Conservation (phyloP, 2,113 vertebrate species). For the Phylloscopus trochilus region DNA sequence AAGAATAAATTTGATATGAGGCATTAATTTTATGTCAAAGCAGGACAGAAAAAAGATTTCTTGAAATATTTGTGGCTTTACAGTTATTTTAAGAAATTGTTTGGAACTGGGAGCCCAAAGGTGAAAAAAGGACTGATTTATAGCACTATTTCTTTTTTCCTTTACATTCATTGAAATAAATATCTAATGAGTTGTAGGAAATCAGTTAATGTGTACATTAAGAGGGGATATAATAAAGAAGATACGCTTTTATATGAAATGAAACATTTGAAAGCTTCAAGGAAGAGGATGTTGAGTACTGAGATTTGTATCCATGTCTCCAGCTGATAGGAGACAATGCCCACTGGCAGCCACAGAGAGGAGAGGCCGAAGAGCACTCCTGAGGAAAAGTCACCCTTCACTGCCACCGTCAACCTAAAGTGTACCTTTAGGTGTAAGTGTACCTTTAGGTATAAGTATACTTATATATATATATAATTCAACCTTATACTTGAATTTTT, state of each 20-base stretch:
- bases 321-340: background rate
- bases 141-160: background rate
- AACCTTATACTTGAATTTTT: background rate
- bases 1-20: background rate
- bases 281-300: background rate
- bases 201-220: fast-evolving
- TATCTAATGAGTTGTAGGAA: background rate
- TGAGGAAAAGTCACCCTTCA: background rate
- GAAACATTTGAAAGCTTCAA: background rate
- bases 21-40: background rate
- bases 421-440: background rate
- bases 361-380: background rate
- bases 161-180: background rate
- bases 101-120: background rate
- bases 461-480: too few relatives aligned
- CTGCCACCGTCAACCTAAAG: background rate
- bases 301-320: background rate
- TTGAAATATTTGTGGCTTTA: background rate
- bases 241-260: background rate
- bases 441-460: too few relatives aligned
- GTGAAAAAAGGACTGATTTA: background rate
- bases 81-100: background rate
- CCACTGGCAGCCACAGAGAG: background rate
- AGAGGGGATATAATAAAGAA: background rate
- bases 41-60: background rate